A percentile compares a stretch with the other conserved stretches of the same genome.
Evolutionary conservation across 2,888 invertebrate genomes (phyloP).

Genomic region (Cerastis leucographa): DNA sequence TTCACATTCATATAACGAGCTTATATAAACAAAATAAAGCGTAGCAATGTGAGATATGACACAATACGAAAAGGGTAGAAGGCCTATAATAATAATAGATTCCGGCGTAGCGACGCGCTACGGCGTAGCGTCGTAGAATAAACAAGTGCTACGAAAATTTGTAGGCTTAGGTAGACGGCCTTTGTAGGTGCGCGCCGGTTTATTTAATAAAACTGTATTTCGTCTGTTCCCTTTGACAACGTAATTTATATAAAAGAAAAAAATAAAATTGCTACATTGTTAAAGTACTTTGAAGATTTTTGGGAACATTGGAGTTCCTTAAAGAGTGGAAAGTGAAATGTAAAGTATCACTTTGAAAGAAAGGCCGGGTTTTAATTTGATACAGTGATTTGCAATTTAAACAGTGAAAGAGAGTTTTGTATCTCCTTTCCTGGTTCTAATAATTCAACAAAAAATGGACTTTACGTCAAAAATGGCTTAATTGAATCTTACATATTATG

Average conservation of each 20-base stretch:
- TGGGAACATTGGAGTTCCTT: conserved; percentile 26
- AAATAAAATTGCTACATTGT: conserved; percentile 52
- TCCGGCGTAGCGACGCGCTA: conserved; percentile 69
- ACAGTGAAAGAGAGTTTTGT: neutral
- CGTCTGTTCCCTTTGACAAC: conserved; percentile 60
- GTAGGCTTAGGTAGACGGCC: conserved; percentile 69
- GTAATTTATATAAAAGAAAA: conserved; percentile 60
- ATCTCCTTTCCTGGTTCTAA: neutral
- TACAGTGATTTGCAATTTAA: conserved; percentile 13
- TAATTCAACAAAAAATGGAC: neutral
- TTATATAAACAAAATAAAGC: conserved; percentile 65
- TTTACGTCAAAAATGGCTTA: neutral
- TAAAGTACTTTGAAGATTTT: conserved; percentile 62
- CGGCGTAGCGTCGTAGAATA: conserved; percentile 80
- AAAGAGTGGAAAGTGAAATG: conserved; percentile 35
- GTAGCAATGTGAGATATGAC: conserved; percentile 66
- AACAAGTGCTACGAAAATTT: conserved; percentile 82
- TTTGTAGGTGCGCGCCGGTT: conserved; percentile 59
- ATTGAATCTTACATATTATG: neutral
- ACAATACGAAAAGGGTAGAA: conserved; percentile 68
- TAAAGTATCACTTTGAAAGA: conserved; percentile 46
- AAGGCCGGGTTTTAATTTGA: conserved; percentile 18
- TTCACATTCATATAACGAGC: conserved; percentile 58
- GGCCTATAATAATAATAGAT: conserved; percentile 73
- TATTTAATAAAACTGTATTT: conserved; percentile 67